Percentiles rank a stretch among this genome's conserved stretches.
Conservation (phyloP, 2,888 invertebrate genomes). For the Ormyrus pomaceus region DNA sequence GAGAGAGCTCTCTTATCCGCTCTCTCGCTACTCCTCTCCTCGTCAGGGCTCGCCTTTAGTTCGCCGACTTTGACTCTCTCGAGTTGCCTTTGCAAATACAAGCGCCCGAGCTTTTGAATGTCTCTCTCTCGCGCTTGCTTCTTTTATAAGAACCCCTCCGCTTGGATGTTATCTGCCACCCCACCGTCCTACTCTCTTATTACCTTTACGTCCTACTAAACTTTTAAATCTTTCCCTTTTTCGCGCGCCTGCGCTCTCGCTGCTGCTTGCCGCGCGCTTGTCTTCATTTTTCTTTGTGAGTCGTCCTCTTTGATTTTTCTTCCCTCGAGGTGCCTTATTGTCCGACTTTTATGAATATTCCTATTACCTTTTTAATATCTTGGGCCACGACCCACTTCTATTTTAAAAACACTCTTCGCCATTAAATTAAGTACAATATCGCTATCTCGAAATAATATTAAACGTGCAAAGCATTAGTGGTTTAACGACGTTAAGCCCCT, state of each 20-base stretch:
- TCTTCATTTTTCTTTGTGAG: conserved; percentile 33
- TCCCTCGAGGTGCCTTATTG: too few species aligned
- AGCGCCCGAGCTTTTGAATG: not conserved
- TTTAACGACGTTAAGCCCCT: not conserved
- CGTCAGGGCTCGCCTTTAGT: not conserved
- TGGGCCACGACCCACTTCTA: too few species aligned
- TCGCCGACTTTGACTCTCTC: too few species aligned
- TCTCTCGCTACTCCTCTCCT: not conserved
- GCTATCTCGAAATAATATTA: too few species aligned
- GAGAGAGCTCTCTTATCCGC: conserved; percentile 33
- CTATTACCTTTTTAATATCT: too few species aligned
- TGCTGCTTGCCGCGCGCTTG: not conserved
- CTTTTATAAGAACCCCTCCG: too few species aligned
- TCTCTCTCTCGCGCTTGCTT: not conserved
- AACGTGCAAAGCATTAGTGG: too few species aligned
- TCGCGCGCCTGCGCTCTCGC: conserved; percentile 21
- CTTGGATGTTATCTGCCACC: not conserved
- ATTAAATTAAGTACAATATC: too few species aligned
- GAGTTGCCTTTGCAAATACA: conserved; percentile 16
- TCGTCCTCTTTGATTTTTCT: too few species aligned
- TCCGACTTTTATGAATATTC: too few species aligned
- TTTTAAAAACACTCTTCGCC: too few species aligned
- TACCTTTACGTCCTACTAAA: conserved; percentile 29
- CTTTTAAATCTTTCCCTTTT: conserved; percentile 40
- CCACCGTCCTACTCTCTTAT: conserved; percentile 31